phyloP scores from a whole-genome alignment of 2,797 vertebrate species.

The Sternotherus odoratus region DNA sequence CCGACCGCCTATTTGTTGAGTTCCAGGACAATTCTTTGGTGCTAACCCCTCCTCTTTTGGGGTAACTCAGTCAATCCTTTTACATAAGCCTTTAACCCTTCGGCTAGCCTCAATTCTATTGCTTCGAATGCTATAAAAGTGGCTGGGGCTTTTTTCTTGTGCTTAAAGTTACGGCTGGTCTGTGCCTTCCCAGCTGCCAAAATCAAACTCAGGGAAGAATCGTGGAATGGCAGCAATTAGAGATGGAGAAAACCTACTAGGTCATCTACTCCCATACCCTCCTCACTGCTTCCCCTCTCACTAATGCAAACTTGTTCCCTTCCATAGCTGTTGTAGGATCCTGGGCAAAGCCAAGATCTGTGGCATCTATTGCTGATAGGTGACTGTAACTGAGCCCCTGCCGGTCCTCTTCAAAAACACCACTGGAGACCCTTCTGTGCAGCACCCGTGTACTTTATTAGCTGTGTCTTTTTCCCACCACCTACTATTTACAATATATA shows the following conservation, averaged over 20 bases:
- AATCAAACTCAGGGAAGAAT: constrained; percentile 41
- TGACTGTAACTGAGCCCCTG: not conserved
- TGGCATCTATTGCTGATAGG: not conserved
- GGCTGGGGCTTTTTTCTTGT: constrained; percentile 10
- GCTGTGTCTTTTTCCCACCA: too few relatives aligned
- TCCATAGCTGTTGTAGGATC: not conserved
- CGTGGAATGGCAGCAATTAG: not conserved
- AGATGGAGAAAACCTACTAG: constrained; percentile 7
- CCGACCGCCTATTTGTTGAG: not conserved
- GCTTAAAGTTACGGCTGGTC: constrained; percentile 40
- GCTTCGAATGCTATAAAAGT: not conserved
- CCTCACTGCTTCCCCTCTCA: not conserved
- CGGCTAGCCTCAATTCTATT: not conserved
- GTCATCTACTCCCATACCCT: not conserved
- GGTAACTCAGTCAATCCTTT: not conserved
- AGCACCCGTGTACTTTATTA: too few relatives aligned
- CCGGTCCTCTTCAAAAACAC: too few relatives aligned
- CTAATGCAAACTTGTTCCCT: not conserved
- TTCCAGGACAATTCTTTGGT: not conserved
- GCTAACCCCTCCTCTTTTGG: not conserved
- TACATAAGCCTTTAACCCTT: not conserved
- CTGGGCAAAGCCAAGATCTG: too few relatives aligned
- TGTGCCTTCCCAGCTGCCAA: not conserved
- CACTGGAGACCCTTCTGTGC: too few relatives aligned
- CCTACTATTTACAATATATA: too few relatives aligned